A percentile compares a stretch with the other conserved stretches of the same genome.
Conservation (phyloP, 2,113 vertebrate species). For the Anolis carolinensis region DNA sequence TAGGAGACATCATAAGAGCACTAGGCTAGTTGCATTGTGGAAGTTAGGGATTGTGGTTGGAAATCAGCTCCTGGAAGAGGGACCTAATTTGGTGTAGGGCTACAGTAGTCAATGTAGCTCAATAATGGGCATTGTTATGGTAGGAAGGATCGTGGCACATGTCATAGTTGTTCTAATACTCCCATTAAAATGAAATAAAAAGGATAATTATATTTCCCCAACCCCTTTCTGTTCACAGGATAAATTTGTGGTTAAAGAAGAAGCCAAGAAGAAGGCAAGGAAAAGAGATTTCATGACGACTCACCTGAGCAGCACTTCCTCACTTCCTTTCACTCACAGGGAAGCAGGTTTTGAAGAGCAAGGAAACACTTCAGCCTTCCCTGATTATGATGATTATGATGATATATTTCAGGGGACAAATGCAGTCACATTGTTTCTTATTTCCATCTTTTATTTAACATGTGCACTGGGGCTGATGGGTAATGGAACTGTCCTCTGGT, state of each 20-base stretch:
- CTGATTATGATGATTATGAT: no score
- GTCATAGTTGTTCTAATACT: no score
- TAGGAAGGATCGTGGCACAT: no score
- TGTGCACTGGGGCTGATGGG: constrained; percentile 13
- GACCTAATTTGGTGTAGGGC: no score
- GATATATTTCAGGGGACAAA: neutral
- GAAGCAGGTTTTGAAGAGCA: no score
- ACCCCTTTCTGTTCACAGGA: neutral
- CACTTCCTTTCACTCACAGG: neutral
- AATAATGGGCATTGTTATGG: no score
- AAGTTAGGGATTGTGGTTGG: no score
- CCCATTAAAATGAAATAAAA: neutral
- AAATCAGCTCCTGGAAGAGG: no score
- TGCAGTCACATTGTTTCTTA: neutral
- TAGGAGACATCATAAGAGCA: no score
- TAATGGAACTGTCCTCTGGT: constrained; percentile 31
- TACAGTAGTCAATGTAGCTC: no score
- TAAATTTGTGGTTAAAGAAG: neutral
- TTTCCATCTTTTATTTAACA: neutral
- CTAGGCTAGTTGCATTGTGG: no score
- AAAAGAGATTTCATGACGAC: neutral
- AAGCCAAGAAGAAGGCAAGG: neutral
- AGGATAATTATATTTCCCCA: neutral
- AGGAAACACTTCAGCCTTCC: neutral
- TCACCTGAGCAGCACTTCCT: neutral